phyloP scores from a whole-genome alignment of 2,888 invertebrate species.

The Gnatocerus cornutus region DNA sequence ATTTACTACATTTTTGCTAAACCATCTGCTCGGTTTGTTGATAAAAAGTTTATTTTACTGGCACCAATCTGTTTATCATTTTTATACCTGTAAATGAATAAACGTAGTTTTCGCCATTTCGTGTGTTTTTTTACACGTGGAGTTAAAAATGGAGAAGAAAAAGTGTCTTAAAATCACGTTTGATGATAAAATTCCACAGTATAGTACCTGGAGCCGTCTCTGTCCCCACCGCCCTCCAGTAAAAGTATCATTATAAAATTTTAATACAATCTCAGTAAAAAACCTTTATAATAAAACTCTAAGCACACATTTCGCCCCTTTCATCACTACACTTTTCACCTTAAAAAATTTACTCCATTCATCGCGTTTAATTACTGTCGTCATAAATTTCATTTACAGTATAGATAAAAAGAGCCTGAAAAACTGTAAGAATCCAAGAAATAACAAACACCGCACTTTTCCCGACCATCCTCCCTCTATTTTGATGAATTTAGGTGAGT shows the following conservation, averaged over 20 bases:
- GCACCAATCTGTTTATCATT: not conserved
- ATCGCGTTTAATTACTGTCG: not conserved
- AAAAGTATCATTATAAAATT: no score
- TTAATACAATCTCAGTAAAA: no score
- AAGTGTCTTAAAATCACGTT: no score
- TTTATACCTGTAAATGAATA: not conserved
- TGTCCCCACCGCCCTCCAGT: no score
- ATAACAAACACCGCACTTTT: not conserved
- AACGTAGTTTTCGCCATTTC: not conserved
- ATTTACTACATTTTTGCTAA: not conserved
- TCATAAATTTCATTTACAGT: not conserved
- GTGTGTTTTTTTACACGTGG: not conserved
- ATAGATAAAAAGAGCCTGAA: no score
- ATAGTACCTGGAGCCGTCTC: no score
- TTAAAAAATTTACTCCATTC: no score
- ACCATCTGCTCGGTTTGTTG: not conserved
- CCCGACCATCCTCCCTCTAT: not conserved
- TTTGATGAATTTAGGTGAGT: slow-evolving; percentile 1
- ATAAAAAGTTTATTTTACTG: not conserved
- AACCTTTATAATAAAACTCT: no score
- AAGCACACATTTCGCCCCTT: no score
- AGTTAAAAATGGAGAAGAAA: not conserved
- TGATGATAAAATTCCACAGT: no score
- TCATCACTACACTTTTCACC: no score
- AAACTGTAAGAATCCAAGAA: not conserved